Base-by-base conservation (phyloP, 2,888 invertebrate species). In the Anagyrus pseudococci region DNA sequence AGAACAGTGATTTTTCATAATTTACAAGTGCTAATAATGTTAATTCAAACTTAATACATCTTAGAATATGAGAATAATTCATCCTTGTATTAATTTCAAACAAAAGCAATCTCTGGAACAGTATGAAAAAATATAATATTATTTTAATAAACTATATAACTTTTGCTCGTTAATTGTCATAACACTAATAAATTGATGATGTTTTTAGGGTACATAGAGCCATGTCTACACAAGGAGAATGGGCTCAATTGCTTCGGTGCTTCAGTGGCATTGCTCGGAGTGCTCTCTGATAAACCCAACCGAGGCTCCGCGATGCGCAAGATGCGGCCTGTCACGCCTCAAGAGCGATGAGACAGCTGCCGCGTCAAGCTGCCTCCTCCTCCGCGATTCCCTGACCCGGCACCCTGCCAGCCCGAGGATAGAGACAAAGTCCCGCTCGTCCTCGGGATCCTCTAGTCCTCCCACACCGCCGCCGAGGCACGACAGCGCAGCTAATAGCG, bases 161-260 rank as follows among this genome's bases (percentile, higher is more conserved):
- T 48, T n/a, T 23, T n/a, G 26, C n/a, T 48, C 4, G 20, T 1
- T 4, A 53, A 20, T 19, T 8, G 1, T 22, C 3, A 7, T 4
- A 41, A 15, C 19, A 2, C 6, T 56, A 2, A 10, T 29, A 19
- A 13, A 20, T 15, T 26, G 6, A n/a, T n/a, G n/a, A n/a, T n/a
- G n/a, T n/a, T 66, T 66, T 57, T 33, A 66, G 60, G 54, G 58
- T 61, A 58, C 40, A 60, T 64, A 69, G 75, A 81, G 83, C 80
- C 82, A 85, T 85, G 85, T 82, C 81, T 82, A 80, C 82, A 76
- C 75, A 80, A 76, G 74, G 76, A 84, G 81, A 81, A 94, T 94
- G 94, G 94, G 94, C 84, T 93, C 93, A 82, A 93, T 93, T 85
- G 93, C 93, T 84, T 94, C 94, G 82, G 93, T 94, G 85, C 88